Conservation (phyloP, 1,140 invertebrate genomes). For the Drosophila ogumai region DNA sequence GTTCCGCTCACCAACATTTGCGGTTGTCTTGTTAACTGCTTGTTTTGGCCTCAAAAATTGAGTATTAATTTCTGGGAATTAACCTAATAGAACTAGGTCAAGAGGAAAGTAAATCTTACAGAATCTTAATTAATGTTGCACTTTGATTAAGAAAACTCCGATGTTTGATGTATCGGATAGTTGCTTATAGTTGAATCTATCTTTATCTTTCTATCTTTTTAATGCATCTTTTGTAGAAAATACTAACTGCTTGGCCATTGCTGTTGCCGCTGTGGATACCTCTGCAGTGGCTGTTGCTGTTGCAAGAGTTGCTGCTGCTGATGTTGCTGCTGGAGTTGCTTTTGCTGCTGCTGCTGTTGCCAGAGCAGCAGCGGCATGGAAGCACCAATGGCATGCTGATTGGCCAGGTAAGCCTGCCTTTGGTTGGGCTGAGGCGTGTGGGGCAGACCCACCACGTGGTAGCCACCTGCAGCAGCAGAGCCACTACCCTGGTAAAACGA, state of each 20-base stretch:
- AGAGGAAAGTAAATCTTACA: neutral
- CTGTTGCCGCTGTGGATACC: slow-evolving; percentile 41
- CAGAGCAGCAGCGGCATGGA: slow-evolving; percentile 75
- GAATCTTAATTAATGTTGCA: too few species aligned
- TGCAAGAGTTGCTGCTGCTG: slow-evolving; percentile 21
- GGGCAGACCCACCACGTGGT: slow-evolving; percentile 74
- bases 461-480: slow-evolving; percentile 43
- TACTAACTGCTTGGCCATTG: slow-evolving; percentile 67
- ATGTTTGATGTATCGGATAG: neutral
- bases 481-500: slow-evolving; percentile 8
- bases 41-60: neutral
- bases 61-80: neutral
- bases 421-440: slow-evolving; percentile 71
- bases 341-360: slow-evolving; percentile 50
- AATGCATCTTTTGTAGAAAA: neutral
- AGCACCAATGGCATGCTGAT: slow-evolving; percentile 74
- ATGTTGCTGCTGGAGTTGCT: slow-evolving; percentile 25
- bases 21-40: neutral
- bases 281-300: slow-evolving; percentile 17
- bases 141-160: too few species aligned
- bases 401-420: slow-evolving; percentile 73
- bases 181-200: neutral
- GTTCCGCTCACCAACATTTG: neutral
- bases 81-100: neutral
- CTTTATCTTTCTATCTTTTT: neutral